A percentile compares a stretch with the other conserved stretches of the same genome.
These are phyloP conservation scores for Oreochromis niloticus DNA, from an alignment of 2,113 vertebrate genomes.

Conservation along the genomic window DNA sequence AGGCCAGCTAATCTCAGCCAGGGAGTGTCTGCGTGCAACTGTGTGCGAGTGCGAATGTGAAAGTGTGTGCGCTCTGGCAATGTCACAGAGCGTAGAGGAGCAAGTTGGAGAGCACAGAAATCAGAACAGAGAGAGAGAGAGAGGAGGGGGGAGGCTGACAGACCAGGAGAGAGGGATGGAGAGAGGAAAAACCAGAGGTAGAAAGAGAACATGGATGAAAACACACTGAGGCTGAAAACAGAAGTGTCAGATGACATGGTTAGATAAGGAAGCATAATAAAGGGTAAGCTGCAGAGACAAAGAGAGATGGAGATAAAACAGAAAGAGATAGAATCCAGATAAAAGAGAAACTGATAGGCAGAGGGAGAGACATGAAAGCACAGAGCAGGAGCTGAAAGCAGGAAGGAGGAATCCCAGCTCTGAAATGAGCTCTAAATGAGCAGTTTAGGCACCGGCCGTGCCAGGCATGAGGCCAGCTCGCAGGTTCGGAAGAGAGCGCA, in stretches of 20 bases:
- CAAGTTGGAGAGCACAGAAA: conserved; percentile 6
- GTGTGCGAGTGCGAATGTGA: neutral
- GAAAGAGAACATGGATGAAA: conserved; percentile 30
- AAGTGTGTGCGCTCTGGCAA: conserved; percentile 28
- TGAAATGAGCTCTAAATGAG: conserved; percentile 21
- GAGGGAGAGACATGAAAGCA: conserved; percentile 10
- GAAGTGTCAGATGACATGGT: conserved; percentile 41
- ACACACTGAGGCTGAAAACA: conserved; percentile 31
- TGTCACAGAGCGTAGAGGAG: conserved; percentile 41
- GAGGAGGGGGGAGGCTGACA: neutral
- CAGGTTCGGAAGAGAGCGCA: conserved; percentile 4
- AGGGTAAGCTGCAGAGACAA: conserved; percentile 34
- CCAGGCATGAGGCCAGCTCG: neutral
- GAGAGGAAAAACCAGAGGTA: conserved; percentile 10
- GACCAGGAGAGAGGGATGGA: conserved; percentile 28
- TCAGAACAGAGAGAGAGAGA: neutral
- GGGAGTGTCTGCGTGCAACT: conserved; percentile 29
- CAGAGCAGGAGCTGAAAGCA: neutral
- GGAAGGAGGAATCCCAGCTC: conserved; percentile 14
- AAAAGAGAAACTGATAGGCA: conserved; percentile 19
- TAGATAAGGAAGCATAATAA: conserved; percentile 41
- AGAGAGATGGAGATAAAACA: conserved; percentile 41
- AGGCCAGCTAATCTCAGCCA: conserved; percentile 62
- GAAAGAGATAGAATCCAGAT: conserved; percentile 44
- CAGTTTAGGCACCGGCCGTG: conserved; percentile 6